These are phyloP conservation scores for Centropus unirufus DNA, from an alignment of 2,113 vertebrate genomes.

Conservation along the genomic window DNA sequence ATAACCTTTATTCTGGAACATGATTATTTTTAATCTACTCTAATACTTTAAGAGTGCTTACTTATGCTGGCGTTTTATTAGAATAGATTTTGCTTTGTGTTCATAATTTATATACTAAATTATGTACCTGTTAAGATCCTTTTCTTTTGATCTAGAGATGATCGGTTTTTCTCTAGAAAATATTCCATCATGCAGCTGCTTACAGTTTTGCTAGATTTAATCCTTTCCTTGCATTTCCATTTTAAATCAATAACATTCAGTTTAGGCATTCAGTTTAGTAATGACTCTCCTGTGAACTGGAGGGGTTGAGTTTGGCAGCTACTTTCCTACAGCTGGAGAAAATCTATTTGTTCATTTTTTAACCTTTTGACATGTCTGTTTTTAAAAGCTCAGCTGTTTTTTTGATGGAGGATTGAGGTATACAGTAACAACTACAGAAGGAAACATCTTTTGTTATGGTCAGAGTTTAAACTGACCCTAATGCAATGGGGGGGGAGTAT, in stretches of 20 bases:
- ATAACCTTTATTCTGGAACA: background rate
- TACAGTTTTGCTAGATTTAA: background rate
- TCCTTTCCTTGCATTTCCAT: background rate
- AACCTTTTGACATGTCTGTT: slow-evolving; percentile 65
- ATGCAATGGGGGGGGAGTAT: background rate
- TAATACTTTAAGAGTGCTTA: background rate
- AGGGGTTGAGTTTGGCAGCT: slow-evolving; percentile 6
- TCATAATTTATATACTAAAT: background rate
- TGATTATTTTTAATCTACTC: background rate
- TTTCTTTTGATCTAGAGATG: background rate
- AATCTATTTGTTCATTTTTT: slow-evolving; percentile 57
- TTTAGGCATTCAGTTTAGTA: background rate
- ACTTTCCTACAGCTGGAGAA: slow-evolving; percentile 21
- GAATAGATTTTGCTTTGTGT: background rate
- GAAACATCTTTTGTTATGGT: slow-evolving; percentile 46
- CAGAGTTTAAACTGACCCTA: slow-evolving; percentile 15
- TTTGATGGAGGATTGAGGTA: background rate
- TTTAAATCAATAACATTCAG: slow-evolving; percentile 3
- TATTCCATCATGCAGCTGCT: background rate
- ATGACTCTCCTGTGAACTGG: background rate
- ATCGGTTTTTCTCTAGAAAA: background rate
- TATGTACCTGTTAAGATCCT: background rate
- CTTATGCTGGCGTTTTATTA: background rate
- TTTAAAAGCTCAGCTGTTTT: slow-evolving; percentile 11
- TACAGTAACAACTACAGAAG: slow-evolving; percentile 34